Evolutionary conservation across 2,797 vertebrate species (phyloP), one percentile per base, ranked within the genome.

Genomic region (Lutjanus argentimaculatus): DNA sequence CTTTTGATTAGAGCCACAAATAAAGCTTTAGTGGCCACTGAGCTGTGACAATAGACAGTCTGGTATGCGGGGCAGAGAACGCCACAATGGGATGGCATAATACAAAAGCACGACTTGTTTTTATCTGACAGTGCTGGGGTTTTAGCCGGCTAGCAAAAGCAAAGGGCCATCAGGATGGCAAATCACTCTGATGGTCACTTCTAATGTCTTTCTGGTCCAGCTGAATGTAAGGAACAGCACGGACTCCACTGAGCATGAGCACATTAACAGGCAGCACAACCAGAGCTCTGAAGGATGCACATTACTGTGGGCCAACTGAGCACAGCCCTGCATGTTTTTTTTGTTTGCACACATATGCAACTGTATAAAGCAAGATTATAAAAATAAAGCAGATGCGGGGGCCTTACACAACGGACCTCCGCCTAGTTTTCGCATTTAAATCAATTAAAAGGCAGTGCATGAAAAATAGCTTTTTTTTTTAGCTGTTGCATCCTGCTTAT

Each of bases 1-100:
- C 84, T 85, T 92, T 91, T 92, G 84, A 89, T 79, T 75, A 43
- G 45, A 82, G 48, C 48, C 66, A 79, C 85, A 86, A 87, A 90
- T 70, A 75, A 85, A 87, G 80, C 77, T 84, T 85, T 55, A 78
- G 68, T 62, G 66, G 63, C 73, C 80, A 77, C 79, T 82, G 84
- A 83, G 79, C 86, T 73, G 77, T 82, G 83, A 90, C 90, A 92
- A 88, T 82, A 67, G 70, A 70, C 64, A 55, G 79, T 84, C 84
- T 85, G 84, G 84, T 84, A 86, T 90, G 74, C 88, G 67, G 69
- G 45, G 19, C 52, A 70, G 58, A 80, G 84, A 80, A 89, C 77
- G 71, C 72, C 42, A 68, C 85, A 73, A 22, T 48, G 52, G 61
- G 67, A 65, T 49, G 64, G 67, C 25, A 56, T 42, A 42, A 72